Base-by-base conservation (phyloP, 2,113 vertebrate genomes). In the Fregetta grallaria region DNA sequence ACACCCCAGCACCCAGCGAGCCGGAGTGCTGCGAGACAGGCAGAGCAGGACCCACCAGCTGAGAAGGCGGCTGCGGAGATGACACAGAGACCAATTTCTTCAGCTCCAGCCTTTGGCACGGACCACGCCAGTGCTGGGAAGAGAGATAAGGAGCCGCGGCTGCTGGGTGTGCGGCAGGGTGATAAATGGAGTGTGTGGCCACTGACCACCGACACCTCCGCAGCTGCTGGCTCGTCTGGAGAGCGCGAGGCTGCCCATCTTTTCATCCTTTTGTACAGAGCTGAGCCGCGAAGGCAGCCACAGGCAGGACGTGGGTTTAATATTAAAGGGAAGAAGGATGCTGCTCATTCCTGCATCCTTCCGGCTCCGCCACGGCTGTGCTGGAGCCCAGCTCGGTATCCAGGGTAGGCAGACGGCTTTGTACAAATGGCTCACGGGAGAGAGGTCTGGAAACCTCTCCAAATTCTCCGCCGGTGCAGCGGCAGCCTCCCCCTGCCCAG, bases 151-250 rank as follows among this genome's bases (percentile, higher is more conserved):
- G 58, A 66, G 53, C 26, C 2, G 3, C 0, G 18, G 78, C 70
- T 78, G 66, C 50, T 44, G 70, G 70, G 34, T 30, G 45, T 70
- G 29, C 0, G 2, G 15, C 34, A 3, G 9, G 53, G 8, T 67
- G 95, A 97, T 97, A 94, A 97, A 93, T 15, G 62, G 56, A 73
- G 47, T 59, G 81, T 65, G 70, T 45, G 59, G 75, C 38, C 71
- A 36, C 7, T 10, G 71, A 78, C 75, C 89, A 75, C 77, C 67
- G 70, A 9, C 73, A 50, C 76, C 68, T 88, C 27, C 4, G 10
- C 49, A 53, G 63, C 88, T 94, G 85, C 86, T 21, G 21, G 76
- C 78, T 52, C 22, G 0, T 12, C 36, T 0, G 0, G 17, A 71
- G 42, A 67, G 34, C 8, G 1, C 0, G 11, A 47, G 45, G 42